Evolutionary conservation across 2,113 vertebrate genomes (phyloP), one percentile per base, ranked within the genome.

Genomic region (Protomyctophum bolini): DNA sequence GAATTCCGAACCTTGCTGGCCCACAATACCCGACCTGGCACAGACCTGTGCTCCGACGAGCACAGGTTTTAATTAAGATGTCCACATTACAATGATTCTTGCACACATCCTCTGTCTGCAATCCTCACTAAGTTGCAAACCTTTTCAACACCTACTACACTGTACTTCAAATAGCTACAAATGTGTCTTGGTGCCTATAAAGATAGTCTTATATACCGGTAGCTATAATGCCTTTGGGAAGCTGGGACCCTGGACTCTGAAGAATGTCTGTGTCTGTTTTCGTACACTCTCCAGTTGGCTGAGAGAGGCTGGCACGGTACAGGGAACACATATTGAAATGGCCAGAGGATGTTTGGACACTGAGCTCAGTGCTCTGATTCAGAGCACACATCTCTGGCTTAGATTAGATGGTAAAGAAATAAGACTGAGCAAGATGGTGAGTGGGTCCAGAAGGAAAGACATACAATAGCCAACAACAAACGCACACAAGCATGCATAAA

Each of bases 321-420:
- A 59, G 58, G 14, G 41, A 10, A 10, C 50, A 29, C 33, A 41
- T 21, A 21, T 70, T 80, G 81, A 83, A 85, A 72, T 83, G 86
- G 87, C 89, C 87, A 8, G 71, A 83, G 86, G 88, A 82, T 47
- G 78, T 82, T 83, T 87, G 85, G 88, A 88, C 84, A 83, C 46
- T 11, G 46, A 79, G 75, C 61, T 64, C 69, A 4, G 73, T 78
- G 88, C 77, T 88, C 85, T 81, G 87, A 83, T 86, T 89, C 85
- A 77, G 57, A 85, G 80, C 21, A n/a, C 73, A n/a, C 72, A 64
- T 81, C 73, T 71, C 64, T 83, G 88, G 77, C 82, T 88, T 75
- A 70, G 66, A 74, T 73, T 66, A 76, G 85, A 68, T 66, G 6
- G 11, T 10, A 48, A 63, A 75, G 66, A 58, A 21, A 63, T 41